These are phyloP conservation scores for Pituophis catenifer DNA, from an alignment of 2,113 vertebrate genomes.

Conservation along the genomic window DNA sequence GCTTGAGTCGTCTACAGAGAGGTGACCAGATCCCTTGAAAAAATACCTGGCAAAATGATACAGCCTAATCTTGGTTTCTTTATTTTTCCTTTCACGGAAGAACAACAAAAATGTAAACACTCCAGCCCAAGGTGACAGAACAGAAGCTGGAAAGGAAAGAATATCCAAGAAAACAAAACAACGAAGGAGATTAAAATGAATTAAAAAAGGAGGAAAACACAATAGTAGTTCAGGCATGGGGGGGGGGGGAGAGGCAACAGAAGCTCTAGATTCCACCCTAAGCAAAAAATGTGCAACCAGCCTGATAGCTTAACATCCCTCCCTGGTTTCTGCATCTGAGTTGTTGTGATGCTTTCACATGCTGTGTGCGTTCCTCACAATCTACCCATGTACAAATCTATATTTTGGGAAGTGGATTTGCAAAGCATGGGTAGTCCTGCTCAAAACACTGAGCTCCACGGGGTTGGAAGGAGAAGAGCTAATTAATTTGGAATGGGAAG, in stretches of 20 bases:
- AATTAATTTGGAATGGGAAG: conserved; percentile 3
- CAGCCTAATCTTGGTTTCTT: background rate
- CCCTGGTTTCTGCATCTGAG: conserved; percentile 15
- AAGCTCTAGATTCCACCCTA: background rate
- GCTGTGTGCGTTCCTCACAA: conserved; percentile 12
- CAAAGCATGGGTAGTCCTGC: background rate
- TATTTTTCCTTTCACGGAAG: background rate
- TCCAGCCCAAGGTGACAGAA: conserved; percentile 4
- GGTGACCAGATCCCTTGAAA: background rate
- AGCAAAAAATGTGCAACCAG: background rate
- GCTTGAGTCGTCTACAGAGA: background rate
- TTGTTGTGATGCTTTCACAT: conserved; percentile 32
- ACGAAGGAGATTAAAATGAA: conserved; percentile 3
- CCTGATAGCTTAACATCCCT: background rate
- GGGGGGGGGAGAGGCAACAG: background rate
- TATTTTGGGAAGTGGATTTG: background rate
- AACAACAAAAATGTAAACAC: background rate
- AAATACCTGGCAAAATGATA: background rate
- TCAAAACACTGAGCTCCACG: background rate
- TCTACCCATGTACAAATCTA: background rate
- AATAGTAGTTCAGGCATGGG: background rate
- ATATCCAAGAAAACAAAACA: conserved; percentile 28
- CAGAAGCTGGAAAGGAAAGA: background rate
- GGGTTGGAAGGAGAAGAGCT: background rate
- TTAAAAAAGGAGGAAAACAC: background rate